A percentile compares a stretch with the other conserved stretches of the same genome.
phyloP scores from a whole-genome alignment of 2,113 vertebrate genomes.

The Stegostoma tigrinum region DNA sequence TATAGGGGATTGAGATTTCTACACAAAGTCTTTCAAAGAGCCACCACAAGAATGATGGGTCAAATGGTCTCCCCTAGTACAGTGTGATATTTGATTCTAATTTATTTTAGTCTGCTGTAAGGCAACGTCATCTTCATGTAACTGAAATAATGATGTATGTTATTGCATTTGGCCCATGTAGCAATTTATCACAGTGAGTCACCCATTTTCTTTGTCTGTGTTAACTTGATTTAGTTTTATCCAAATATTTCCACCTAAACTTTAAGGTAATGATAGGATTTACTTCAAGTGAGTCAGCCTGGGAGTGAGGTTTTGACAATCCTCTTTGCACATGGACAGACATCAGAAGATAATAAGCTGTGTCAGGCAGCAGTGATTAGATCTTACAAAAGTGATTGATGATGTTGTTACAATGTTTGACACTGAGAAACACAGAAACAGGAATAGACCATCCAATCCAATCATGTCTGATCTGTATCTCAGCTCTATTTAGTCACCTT shows the following conservation, averaged over 20 bases:
- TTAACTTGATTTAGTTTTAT: not conserved
- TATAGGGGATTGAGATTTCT: not conserved
- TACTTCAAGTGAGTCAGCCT: not conserved
- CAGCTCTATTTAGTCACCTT: not conserved
- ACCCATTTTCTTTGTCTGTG: not conserved
- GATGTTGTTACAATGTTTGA: not conserved
- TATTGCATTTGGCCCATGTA: not conserved
- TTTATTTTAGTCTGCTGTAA: not conserved
- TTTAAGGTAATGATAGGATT: slow-evolving; percentile 1
- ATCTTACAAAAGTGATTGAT: not conserved
- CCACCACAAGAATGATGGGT: not conserved
- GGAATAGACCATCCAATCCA: not conserved
- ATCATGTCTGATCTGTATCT: not conserved
- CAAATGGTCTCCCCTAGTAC: not conserved
- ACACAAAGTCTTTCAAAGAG: not conserved
- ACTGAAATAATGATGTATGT: not conserved
- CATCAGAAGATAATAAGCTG: not conserved
- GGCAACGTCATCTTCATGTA: not conserved
- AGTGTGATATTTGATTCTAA: not conserved
- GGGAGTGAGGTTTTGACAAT: not conserved
- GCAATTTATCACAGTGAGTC: not conserved
- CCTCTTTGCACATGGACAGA: not conserved
- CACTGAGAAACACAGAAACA: not conserved
- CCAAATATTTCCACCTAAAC: not conserved
- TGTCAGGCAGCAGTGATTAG: not conserved